phyloP scores from a whole-genome alignment of 1,140 invertebrate genomes.

The Parapsyche elsis region DNA sequence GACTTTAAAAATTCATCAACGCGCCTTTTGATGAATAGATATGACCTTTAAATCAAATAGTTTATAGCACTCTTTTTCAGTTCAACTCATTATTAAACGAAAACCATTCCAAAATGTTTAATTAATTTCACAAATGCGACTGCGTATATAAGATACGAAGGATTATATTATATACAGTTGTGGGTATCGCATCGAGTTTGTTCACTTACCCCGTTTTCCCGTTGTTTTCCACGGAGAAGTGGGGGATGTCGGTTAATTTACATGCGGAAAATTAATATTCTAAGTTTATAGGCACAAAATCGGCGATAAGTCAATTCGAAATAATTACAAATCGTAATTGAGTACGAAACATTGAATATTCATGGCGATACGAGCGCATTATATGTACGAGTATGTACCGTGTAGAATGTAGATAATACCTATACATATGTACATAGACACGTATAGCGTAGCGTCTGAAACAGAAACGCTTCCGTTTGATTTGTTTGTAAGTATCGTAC shows the following conservation, averaged over 20 bases:
- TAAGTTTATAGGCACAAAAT: background rate
- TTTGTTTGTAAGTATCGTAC: too few relatives aligned
- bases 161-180: too few relatives aligned
- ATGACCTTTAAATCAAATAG: too few relatives aligned
- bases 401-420: too few relatives aligned
- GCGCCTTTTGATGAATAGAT: too few relatives aligned
- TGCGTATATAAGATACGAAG: background rate
- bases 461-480: too few relatives aligned
- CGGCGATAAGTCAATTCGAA: constrained; percentile 29
- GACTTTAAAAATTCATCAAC: constrained; percentile 2
- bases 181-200: too few relatives aligned
- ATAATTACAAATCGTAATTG: constrained; percentile 13
- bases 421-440: too few relatives aligned
- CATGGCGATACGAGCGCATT: background rate
- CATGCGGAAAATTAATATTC: constrained; percentile 21
- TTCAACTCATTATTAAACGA: too few relatives aligned
- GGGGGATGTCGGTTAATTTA: background rate
- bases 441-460: too few relatives aligned
- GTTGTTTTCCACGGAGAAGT: background rate
- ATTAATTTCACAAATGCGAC: background rate
- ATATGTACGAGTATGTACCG: too few relatives aligned
- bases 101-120: background rate
- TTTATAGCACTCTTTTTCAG: too few relatives aligned
- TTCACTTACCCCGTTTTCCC: background rate
- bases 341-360: background rate